Evolutionary conservation across 2,113 vertebrate species (phyloP), one percentile per base, ranked within the genome.

Genomic region (Hipposideros armiger): DNA sequence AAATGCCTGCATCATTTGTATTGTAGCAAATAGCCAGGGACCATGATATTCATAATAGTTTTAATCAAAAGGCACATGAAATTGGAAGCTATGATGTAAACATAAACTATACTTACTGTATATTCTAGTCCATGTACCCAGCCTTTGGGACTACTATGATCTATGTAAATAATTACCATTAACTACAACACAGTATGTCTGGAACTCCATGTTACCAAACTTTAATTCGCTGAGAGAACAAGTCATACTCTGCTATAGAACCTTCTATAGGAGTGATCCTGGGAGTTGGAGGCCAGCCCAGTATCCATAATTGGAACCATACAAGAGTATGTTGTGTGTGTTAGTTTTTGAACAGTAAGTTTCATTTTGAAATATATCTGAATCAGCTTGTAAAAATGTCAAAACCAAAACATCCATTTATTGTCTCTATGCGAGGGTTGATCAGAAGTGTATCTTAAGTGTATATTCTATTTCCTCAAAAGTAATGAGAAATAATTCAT

Each of bases 221-320:
- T 80, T 78, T 42, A 82, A 86, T 72, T 87, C 64, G 58, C 52
- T 22, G 56, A 88, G 82, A 94, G 87, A 95, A 70, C 60, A 94
- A 69, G 66, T 89, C 78, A 69, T 60, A 76, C 62, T 80, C 69
- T 80, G 87, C 87, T 97, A 87, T 22, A 87, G 90, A 94, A 87
- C 76, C 66, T 74, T 96, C 87, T 19, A 67, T 76, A 95, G 66
- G 60, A 89, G 93, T 42, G 36, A 91, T 90, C 67, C 66, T 40
- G 58, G 56, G 90, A 50, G 66, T 26, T 97, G 92, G 92, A 95
- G 88, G 87, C 42, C 40, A 77, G 96, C 96, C 95, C 87, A 73
- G 90, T 10, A 74, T 87, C 84, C 67, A 30, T 96, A 94, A 96
- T 77, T 96, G 88, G 97, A 97, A 97, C 69, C 95, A 95, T 91